Conservation (phyloP, 2,888 invertebrate species). For the Dromius quadrimaculatus region DNA sequence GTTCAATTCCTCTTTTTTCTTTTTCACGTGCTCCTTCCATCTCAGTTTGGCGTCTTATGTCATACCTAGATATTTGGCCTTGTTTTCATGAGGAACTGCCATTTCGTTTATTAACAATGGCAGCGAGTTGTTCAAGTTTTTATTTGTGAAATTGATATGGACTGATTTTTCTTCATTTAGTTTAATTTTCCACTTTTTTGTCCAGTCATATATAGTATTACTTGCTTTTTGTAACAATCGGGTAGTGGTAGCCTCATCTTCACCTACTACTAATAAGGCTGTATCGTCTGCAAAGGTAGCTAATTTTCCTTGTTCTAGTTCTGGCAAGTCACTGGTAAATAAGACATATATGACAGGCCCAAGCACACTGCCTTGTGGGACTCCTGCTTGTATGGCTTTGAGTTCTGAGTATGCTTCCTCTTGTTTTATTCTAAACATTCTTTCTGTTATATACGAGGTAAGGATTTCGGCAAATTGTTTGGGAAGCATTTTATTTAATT, state of each 20-base stretch:
- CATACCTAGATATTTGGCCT: slow-evolving; percentile 49
- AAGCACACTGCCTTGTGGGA: slow-evolving; percentile 1
- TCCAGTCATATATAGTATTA: slow-evolving; percentile 53
- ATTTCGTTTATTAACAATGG: slow-evolving; percentile 5
- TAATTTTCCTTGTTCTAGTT: slow-evolving; percentile 21
- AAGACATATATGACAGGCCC: background rate
- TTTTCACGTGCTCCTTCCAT: slow-evolving; percentile 55
- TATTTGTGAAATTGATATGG: slow-evolving; percentile 55
- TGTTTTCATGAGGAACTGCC: slow-evolving; percentile 49
- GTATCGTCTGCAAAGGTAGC: slow-evolving; percentile 56
- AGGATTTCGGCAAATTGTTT: background rate
- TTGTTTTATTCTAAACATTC: slow-evolving; percentile 9
- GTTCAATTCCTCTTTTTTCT: slow-evolving; percentile 54
- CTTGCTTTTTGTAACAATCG: slow-evolving; percentile 50
- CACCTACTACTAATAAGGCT: slow-evolving; percentile 42
- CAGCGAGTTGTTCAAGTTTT: slow-evolving; percentile 32
- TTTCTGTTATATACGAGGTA: background rate
- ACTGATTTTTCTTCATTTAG: slow-evolving; percentile 56
- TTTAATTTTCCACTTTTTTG: slow-evolving; percentile 56
- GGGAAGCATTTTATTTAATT: slow-evolving; percentile 50
- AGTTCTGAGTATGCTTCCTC: slow-evolving; percentile 7
- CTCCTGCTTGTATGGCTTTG: background rate
- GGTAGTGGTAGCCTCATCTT: slow-evolving; percentile 23
- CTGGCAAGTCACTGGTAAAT: slow-evolving; percentile 51
- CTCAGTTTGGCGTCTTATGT: slow-evolving; percentile 51